A percentile compares a stretch with the other conserved stretches of the same genome.
These are phyloP conservation scores for Heteropelma amictum DNA, from an alignment of 2,888 invertebrate species.

Conservation along the genomic window DNA sequence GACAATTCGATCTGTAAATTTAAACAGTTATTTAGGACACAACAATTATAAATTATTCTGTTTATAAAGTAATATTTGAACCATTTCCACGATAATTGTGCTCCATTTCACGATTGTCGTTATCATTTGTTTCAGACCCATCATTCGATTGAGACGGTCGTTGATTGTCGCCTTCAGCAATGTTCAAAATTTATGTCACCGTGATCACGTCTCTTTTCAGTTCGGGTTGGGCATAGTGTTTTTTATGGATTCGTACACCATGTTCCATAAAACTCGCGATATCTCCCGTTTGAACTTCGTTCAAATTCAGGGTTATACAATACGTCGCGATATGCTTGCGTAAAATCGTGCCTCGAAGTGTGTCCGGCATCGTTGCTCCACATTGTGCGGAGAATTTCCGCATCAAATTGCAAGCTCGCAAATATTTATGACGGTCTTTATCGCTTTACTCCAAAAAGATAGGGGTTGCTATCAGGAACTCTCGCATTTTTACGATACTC, in stretches of 20 bases:
- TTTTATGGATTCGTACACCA: conserved; percentile 40
- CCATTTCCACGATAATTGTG: too few relatives aligned
- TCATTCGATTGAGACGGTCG: not conserved
- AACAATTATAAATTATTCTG: too few relatives aligned
- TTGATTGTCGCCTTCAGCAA: not conserved
- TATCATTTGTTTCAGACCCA: too few relatives aligned
- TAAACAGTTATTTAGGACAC: too few relatives aligned
- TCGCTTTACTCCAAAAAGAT: conserved; percentile 51
- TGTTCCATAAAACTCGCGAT: conserved; percentile 55
- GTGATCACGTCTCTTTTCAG: conserved; percentile 56
- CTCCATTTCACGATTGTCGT: too few relatives aligned
- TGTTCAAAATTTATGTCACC: conserved; percentile 58
- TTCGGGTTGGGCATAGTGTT: conserved; percentile 60
- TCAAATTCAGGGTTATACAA: conserved; percentile 46
- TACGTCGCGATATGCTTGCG: conserved; percentile 56
- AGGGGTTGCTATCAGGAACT: conserved; percentile 47
- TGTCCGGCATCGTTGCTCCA: conserved; percentile 57
- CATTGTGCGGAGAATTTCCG: conserved; percentile 57
- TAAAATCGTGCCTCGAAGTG: conserved; percentile 54
- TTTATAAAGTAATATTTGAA: too few relatives aligned
- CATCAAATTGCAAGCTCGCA: conserved; percentile 61
- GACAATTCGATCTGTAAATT: too few relatives aligned
- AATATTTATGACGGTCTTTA: conserved; percentile 42
- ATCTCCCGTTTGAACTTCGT: conserved; percentile 11
- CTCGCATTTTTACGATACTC: conserved; percentile 23